These are phyloP conservation scores for Tragelaphus scriptus DNA, from an alignment of 2,113 vertebrate species.

Conservation along the genomic window DNA sequence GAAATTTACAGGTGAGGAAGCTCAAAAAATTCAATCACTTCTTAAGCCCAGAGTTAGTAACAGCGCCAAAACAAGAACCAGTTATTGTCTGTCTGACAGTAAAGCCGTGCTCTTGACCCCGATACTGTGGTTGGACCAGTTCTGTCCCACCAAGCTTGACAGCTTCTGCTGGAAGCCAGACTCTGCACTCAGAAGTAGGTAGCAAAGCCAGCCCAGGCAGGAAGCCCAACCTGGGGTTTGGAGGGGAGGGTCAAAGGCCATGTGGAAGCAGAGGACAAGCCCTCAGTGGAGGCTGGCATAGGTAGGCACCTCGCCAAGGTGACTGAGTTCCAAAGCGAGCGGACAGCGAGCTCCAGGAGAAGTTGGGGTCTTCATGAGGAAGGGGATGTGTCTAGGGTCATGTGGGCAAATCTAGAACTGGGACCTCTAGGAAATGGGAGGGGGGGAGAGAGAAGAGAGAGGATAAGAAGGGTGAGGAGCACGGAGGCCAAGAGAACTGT, in stretches of 20 bases:
- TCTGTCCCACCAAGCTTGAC: background rate
- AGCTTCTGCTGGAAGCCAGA: background rate
- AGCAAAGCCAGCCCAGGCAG: background rate
- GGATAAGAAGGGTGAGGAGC: background rate
- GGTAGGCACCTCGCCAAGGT: background rate
- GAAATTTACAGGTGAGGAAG: background rate
- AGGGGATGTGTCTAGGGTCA: background rate
- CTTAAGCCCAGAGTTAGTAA: background rate
- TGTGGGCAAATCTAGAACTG: background rate
- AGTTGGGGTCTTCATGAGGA: background rate
- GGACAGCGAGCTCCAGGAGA: background rate
- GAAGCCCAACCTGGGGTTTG: background rate
- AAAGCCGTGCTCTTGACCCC: background rate
- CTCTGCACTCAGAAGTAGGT: background rate
- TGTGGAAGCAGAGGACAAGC: background rate
- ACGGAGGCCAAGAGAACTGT: rapidly evolving
- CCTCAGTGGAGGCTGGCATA: background rate
- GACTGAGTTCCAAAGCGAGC: background rate
- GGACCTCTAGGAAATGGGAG: background rate
- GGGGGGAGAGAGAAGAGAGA: background rate
- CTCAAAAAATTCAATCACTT: background rate
- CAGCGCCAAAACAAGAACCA: background rate
- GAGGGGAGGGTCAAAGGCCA: background rate
- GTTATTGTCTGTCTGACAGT: background rate
- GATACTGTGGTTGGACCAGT: background rate